Conservation (phyloP, 2,888 invertebrate genomes). For the Xestobium rufovillosum region DNA sequence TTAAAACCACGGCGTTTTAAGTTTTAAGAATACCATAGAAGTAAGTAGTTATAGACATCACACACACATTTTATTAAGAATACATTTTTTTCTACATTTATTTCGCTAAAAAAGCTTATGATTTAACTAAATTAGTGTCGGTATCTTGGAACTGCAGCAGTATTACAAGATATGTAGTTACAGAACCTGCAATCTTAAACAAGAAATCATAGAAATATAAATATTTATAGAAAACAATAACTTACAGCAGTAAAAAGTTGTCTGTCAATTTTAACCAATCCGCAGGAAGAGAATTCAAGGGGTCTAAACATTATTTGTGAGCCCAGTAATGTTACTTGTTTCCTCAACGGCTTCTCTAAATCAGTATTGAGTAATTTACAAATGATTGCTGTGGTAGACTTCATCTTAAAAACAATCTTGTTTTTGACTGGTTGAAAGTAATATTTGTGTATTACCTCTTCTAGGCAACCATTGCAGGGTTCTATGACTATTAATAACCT, state of each 20-base stretch:
- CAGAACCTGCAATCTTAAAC: constrained; percentile 19
- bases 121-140: too few relatives aligned
- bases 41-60: too few relatives aligned
- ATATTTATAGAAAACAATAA: too few relatives aligned
- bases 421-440: background rate
- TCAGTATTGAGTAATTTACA: constrained; percentile 21
- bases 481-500: constrained; percentile 52
- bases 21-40: too few relatives aligned
- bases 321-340: too few relatives aligned
- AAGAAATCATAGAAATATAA: constrained; percentile 1
- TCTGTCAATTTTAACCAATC: constrained; percentile 14
- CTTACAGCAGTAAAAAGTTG: constrained; percentile 12
- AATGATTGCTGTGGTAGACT: constrained; percentile 20
- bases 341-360: constrained; percentile 22
- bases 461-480: constrained; percentile 50
- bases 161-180: constrained; percentile 21
- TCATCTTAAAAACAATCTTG: constrained; percentile 20
- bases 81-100: too few relatives aligned
- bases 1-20: too few relatives aligned
- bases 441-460: constrained; percentile 40
- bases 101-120: too few relatives aligned
- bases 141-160: constrained; percentile 18
- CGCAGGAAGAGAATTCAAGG: constrained; percentile 14
- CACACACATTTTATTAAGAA: too few relatives aligned
- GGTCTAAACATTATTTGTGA: too few relatives aligned